phyloP scores from a whole-genome alignment of 2,113 vertebrate species.

The Tyto alba region DNA sequence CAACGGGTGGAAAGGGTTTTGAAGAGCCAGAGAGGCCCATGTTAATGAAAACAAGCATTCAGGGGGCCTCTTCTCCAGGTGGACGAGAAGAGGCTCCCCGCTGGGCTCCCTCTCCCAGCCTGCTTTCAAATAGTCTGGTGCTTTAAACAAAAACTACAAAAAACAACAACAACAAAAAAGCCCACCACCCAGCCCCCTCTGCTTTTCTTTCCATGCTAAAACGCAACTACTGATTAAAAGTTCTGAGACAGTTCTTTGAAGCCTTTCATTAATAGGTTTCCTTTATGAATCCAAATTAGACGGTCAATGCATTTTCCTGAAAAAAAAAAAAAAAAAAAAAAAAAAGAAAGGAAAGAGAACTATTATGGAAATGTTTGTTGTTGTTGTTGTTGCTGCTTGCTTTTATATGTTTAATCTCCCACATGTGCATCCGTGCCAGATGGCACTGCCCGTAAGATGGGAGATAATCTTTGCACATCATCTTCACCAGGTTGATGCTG shows the following conservation, averaged over 20 bases:
- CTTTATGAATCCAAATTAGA: slow-evolving; percentile 70
- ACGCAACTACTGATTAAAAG: slow-evolving; percentile 62
- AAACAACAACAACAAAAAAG: slow-evolving; percentile 18
- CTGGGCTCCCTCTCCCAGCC: slow-evolving; percentile 36
- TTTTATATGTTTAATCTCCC: slow-evolving; percentile 53
- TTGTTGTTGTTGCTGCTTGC: background rate
- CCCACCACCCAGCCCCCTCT: background rate
- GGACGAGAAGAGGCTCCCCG: slow-evolving; percentile 50
- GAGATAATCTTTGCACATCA: background rate
- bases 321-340: background rate
- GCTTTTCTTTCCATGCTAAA: slow-evolving; percentile 26
- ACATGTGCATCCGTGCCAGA: slow-evolving; percentile 38
- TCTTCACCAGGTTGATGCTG: background rate
- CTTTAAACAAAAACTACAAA: slow-evolving; percentile 49
- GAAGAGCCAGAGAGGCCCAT: slow-evolving; percentile 56
- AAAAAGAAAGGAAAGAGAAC: background rate
- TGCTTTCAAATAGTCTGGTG: slow-evolving; percentile 7
- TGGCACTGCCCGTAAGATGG: background rate
- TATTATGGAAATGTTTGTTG: slow-evolving; percentile 48
- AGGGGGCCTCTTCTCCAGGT: slow-evolving; percentile 43
- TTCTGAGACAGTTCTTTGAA: slow-evolving; percentile 63
- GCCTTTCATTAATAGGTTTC: slow-evolving; percentile 60
- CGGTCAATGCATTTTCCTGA: background rate
- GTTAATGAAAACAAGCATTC: slow-evolving; percentile 50
- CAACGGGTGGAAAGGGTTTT: slow-evolving; percentile 62